Conservation (phyloP, 2,797 vertebrate species). For the Platyrinchus mystaceus region DNA sequence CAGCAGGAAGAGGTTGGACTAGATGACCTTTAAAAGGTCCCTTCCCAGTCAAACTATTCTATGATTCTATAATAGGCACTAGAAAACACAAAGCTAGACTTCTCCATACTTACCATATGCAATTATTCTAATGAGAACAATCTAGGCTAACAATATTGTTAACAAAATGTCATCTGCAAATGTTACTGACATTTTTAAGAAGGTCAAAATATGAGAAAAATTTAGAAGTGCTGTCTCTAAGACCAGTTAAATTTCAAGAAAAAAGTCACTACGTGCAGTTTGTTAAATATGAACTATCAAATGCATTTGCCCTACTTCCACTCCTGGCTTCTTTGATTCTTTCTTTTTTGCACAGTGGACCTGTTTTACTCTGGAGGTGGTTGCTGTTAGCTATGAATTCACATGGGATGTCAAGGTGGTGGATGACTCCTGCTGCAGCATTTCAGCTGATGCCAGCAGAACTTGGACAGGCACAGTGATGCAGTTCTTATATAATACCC, state of each 20-base stretch:
- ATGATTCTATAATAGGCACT: neutral
- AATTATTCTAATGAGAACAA: neutral
- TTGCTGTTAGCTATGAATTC: neutral
- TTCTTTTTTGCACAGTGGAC: neutral
- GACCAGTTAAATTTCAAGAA: neutral
- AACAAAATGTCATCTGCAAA: neutral
- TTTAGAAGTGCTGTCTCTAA: neutral
- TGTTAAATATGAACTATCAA: neutral
- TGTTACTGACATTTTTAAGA: neutral
- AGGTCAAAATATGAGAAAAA: neutral
- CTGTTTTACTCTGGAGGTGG: neutral
- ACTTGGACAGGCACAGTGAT: neutral
- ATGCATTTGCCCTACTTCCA: neutral
- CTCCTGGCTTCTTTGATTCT: neutral
- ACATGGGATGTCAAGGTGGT: neutral
- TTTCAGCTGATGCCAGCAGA: neutral
- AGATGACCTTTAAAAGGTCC: neutral
- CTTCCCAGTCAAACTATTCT: neutral
- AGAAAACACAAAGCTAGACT: neutral
- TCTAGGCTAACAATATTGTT: neutral
- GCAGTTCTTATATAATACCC: constrained; percentile 24
- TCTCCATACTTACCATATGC: neutral
- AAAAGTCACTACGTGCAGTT: neutral
- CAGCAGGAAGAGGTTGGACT: neutral
- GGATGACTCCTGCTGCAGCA: neutral